Evolutionary conservation across 2,113 vertebrate species (phyloP), one percentile per base, ranked within the genome.

Genomic region (Serilophus lunatus): DNA sequence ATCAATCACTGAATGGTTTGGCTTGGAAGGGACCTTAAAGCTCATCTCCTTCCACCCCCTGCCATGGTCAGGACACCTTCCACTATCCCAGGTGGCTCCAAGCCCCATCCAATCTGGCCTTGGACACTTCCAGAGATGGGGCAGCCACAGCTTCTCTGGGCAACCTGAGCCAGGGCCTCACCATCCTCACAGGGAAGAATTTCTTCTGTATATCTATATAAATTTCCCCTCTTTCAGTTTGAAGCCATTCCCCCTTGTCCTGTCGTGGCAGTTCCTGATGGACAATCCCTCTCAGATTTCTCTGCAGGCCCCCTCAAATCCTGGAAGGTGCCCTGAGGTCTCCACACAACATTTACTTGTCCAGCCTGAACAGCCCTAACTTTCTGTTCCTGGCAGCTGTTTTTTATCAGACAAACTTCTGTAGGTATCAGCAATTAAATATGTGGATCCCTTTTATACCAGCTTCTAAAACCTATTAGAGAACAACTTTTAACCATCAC

Each of bases 61-160:
- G 60, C 36, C 45, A 17, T 12, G 45, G 26, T 15, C 60, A 89
- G 53, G 45, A 60, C 78, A 68, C n/a, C 29, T 82, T 1, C 47
- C 63, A 61, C 47, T 7, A 0, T 9, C 20, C 70, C 79, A 82
- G 40, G 35, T 0, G 6, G 18, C 40, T 61, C 70, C 70, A 7
- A 69, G 29, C 20, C 24, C 16, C 0, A 0, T 54, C n/a, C 60
- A 60, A 0, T 20, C 25, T 49, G 54, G 13, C 20, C 54, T 69
- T 40, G 79, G 45, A 2, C 54, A 82, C n/a, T 60, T 0, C 24
- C 61, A 75, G 69, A 38, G 38, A 75, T 68, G 60, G 38, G 28
- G 9, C 61, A 89, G 53, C 38, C n/a, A 29, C 69, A 68, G 28
- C 24, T 75, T 0, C 69, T 47, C 53, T 89, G 45, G 5, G 24